These are phyloP conservation scores for Lathronympha strigana DNA, from an alignment of 2,888 invertebrate genomes.

Conservation along the genomic window DNA sequence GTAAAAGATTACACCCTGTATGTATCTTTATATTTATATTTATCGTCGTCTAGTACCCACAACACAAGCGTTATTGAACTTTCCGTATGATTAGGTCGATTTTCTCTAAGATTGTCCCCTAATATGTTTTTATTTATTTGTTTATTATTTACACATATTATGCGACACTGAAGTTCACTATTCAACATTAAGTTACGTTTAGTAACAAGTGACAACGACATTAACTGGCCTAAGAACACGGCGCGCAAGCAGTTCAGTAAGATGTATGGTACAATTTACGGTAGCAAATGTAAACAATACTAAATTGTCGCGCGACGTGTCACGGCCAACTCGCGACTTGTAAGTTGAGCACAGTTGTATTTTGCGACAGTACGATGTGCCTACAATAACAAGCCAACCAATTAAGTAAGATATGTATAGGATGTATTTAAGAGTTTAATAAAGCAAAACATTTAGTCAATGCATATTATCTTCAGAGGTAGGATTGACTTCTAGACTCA, in stretches of 20 bases:
- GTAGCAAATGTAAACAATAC: constrained; percentile 41
- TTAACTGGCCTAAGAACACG: constrained; percentile 27
- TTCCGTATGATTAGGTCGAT: too few species aligned
- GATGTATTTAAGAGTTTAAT: too few species aligned
- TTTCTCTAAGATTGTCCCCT: too few species aligned
- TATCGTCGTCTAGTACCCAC: too few species aligned
- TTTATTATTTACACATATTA: background rate
- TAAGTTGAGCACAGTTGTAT: constrained; percentile 16
- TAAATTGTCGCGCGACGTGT: constrained; percentile 42
- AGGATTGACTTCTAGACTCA: too few species aligned
- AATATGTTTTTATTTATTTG: background rate
- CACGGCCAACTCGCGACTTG: constrained; percentile 41
- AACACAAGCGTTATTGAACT: too few species aligned
- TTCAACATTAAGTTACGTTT: background rate
- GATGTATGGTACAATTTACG: constrained; percentile 41
- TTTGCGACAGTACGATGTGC: background rate
- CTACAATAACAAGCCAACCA: too few species aligned
- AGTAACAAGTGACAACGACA: constrained; percentile 37
- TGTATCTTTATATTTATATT: too few species aligned
- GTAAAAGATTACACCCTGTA: too few species aligned
- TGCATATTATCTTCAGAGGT: too few species aligned
- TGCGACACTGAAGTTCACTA: background rate
- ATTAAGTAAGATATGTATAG: too few species aligned
- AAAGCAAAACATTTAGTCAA: too few species aligned
- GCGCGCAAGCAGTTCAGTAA: constrained; percentile 22